Base-by-base conservation (phyloP, 92 coral and sea anemone species). In the Ricordea florida region DNA sequence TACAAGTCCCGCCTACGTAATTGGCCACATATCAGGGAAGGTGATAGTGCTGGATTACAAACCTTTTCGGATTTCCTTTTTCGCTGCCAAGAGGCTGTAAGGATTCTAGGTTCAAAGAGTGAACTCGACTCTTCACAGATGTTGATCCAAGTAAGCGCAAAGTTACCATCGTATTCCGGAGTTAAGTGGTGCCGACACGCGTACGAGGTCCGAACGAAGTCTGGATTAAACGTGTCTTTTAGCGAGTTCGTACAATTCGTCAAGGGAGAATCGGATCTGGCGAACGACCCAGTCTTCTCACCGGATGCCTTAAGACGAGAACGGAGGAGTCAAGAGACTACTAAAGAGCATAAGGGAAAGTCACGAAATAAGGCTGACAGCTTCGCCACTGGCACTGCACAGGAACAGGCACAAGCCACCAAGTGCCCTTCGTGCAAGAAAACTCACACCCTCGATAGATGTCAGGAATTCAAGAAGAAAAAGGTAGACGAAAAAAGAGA, bases 1-100 rank as follows among this genome's bases (percentile, higher is more conserved):
- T 85, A 71, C 42, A 85, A 79, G 24, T 32, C 81, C 1, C 58
- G 64, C 25, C 51, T 85, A 33, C 60, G 81, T 18, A 49, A 21
- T 10, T 86, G 91, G 91, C 76, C 66, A 13, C 72, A 67, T 37
- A 72, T 86, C 9, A 18, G 15, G 31, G 84, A 86, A 25, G 67
- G 79, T 4, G 83, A 80, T 30, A 81, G 87, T 62, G 62, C 40
- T 20, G 79, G 29, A 11, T 46, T 85, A 13, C 81, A 60, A 11
- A 81, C 69, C 7, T 78, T 79, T n/a, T 69, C 85, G 8, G 86
- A 79, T 34, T 85, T 79, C 43, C 61, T 85, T 3, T 38, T 85
- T 0, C 79, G 80, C n/a, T 79, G 86, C 15, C 53, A 50, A 52
- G 76, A 62, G 25, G 72, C 76, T 10, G 56, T 71, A 64, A 66